Evolutionary conservation across 2,797 vertebrate species (phyloP).

Genomic region (Tadarida brasiliensis): DNA sequence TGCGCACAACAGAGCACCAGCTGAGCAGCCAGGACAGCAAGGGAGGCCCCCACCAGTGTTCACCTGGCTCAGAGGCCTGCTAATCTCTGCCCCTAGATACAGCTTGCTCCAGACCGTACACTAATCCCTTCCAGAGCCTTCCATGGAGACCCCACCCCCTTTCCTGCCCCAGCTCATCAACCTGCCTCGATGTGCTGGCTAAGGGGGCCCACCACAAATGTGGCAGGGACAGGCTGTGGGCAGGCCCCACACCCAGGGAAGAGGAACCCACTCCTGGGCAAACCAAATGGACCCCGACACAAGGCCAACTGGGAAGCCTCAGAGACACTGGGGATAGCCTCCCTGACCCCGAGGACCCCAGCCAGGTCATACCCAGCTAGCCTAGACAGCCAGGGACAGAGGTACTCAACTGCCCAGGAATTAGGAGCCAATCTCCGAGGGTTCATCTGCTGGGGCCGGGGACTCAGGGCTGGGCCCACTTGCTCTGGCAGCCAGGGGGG

Average conservation of each 20-base stretch:
- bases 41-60: not conserved
- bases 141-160: not conserved
- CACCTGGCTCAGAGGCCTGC: not conserved
- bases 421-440: constrained; percentile 70
- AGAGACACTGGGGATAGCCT: not conserved
- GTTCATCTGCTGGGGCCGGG: fast-evolving
- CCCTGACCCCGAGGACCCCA: not conserved
- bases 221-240: not conserved
- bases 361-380: not conserved
- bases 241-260: not conserved
- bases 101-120: not conserved
- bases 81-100: not conserved
- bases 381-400: not conserved
- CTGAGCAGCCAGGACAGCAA: not conserved
- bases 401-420: constrained; percentile 28
- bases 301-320: not conserved
- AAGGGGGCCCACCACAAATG: not conserved
- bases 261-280: not conserved
- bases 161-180: not conserved
- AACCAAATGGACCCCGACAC: not conserved
- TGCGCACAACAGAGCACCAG: constrained; percentile 71
- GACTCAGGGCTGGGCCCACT: not conserved
- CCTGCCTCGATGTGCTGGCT: not conserved
- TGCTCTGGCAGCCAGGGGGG: not conserved
- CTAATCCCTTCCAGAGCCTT: not conserved